Evolutionary conservation across 2,888 invertebrate species (phyloP), one percentile per base, ranked within the genome.

Genomic region (Diplazon laetatorius): DNA sequence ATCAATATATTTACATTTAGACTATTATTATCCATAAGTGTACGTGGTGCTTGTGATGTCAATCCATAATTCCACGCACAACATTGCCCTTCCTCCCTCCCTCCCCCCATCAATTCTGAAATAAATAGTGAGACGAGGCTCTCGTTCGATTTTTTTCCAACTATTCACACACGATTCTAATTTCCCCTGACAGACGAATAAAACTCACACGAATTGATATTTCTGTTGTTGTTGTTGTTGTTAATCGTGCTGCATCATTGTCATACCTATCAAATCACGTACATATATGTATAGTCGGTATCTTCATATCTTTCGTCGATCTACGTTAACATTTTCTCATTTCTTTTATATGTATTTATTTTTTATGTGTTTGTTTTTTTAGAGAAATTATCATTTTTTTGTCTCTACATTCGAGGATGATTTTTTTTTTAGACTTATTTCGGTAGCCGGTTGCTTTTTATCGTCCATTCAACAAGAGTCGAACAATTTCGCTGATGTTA

Each of bases 301-400:
- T 62, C 57, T n/a, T 69, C 48, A 77, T 78, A 74, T 79, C 74
- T 78, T 78, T 69, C n/a, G 20, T 73, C 75, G 73, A 66, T 70
- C 76, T 78, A 80, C 50, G 52, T 68, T 57, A 74, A 42, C 30
- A 30, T 68, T 50, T 39, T 73, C 48, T 69, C 12, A 73, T 71
- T 35, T 30, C 16, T 55, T 65, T 60, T 55, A n/a, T n/a, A n/a
- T n/a, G n/a, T n/a, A n/a, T n/a, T n/a, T n/a, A n/a, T n/a, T n/a
- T n/a, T n/a, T n/a, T n/a, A n/a, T n/a, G n/a, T n/a, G n/a, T 37
- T 55, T 63, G 39, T 50, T 63, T 46, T 44, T 68, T 72, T 25
- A 30, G 62, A 62, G 68, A 30, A 55, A 18, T 42, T 73, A 52
- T 48, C 60, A 16, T 57, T 71, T 16, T 46, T 57, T 18, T 57